A percentile compares a stretch with the other conserved stretches of the same genome.
Evolutionary conservation across 2,888 invertebrate species (phyloP).

Genomic region (Nephrotoma appendiculata): DNA sequence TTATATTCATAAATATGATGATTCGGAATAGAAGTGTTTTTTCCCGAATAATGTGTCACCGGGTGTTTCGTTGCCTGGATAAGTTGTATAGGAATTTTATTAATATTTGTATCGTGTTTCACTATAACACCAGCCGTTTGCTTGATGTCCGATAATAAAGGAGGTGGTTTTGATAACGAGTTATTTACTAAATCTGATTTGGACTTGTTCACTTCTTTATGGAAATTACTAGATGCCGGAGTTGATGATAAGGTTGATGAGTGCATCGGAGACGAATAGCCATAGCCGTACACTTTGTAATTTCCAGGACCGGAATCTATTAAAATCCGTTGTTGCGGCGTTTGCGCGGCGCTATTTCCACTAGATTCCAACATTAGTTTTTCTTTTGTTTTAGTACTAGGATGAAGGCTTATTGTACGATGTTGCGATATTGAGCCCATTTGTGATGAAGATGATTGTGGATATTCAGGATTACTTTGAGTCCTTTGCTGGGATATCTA

Average conservation of each 20-base stretch:
- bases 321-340: slow-evolving; percentile 7
- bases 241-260: not conserved
- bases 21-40: slow-evolving; percentile 31
- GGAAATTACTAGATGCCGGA: not conserved
- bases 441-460: not conserved
- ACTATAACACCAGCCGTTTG: slow-evolving; percentile 51
- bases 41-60: slow-evolving; percentile 20
- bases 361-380: not conserved
- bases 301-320: slow-evolving; percentile 48
- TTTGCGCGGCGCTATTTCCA: not conserved
- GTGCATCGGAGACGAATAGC: not conserved
- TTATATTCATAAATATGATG: slow-evolving; percentile 17
- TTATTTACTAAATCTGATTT: not conserved
- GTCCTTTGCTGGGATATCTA: not conserved
- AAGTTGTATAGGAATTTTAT: slow-evolving; percentile 17
- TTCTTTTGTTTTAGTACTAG: not conserved
- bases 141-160: slow-evolving; percentile 52
- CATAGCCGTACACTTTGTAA: slow-evolving; percentile 49
- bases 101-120: slow-evolving; percentile 40
- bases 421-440: not conserved
- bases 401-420: not conserved
- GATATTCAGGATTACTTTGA: not conserved
- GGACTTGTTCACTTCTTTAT: slow-evolving; percentile 14
- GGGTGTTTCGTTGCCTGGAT: slow-evolving; percentile 31
- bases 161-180: slow-evolving; percentile 47